Percentiles rank a stretch among this genome's conserved stretches.
These are phyloP conservation scores for Cygnus atratus DNA, from an alignment of 2,113 vertebrate genomes.

Conservation along the genomic window DNA sequence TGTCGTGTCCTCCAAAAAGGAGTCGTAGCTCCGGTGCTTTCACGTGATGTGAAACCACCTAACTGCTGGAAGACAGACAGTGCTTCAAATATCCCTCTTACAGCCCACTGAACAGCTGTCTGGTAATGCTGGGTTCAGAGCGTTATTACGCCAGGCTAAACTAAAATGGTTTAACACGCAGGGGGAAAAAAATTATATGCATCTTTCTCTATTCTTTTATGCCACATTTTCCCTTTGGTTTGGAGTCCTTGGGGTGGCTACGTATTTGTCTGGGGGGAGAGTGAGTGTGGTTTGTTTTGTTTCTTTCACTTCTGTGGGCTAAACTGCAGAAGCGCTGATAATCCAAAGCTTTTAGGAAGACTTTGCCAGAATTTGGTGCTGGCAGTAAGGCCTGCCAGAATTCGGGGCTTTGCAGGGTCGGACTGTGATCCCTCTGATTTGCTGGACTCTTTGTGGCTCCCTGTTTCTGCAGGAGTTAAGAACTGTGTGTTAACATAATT, in stretches of 20 bases:
- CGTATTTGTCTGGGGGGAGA: background rate
- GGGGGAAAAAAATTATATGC: too few species aligned
- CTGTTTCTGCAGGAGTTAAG: background rate
- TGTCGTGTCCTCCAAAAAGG: background rate
- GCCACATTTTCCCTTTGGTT: background rate
- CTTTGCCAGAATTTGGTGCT: background rate
- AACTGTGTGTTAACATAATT: background rate
- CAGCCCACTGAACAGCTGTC: background rate
- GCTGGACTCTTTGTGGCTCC: background rate
- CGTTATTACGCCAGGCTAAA: background rate
- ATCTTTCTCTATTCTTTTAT: background rate
- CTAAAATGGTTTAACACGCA: background rate
- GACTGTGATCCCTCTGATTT: background rate
- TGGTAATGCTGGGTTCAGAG: background rate
- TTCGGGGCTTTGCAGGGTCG: background rate
- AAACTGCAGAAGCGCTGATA: background rate
- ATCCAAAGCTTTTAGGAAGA: background rate
- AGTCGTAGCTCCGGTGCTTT: background rate
- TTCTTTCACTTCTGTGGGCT: background rate
- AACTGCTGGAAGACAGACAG: background rate
- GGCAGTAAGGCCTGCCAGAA: background rate
- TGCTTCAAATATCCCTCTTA: background rate
- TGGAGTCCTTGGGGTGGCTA: background rate
- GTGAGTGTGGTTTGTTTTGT: rapidly evolving
- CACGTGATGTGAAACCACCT: background rate